phyloP scores from a whole-genome alignment of 1,140 invertebrate species.

The Riptortus pedestris region DNA sequence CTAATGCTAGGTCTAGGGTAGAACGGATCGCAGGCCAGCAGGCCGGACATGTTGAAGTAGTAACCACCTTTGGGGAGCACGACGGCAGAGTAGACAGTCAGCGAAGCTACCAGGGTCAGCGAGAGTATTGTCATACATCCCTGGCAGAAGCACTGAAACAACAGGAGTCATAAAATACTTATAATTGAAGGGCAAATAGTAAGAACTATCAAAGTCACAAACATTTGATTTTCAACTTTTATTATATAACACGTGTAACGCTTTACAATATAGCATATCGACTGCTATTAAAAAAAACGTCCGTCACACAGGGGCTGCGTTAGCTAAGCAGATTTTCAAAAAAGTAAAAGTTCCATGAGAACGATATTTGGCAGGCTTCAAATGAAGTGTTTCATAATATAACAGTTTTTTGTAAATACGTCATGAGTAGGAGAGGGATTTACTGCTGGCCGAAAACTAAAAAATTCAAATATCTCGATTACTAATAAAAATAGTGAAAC shows the following conservation, averaged over 20 bases:
- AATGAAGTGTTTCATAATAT: too few relatives aligned
- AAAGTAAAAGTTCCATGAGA: too few relatives aligned
- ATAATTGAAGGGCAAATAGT: neutral
- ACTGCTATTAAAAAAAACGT: too few relatives aligned
- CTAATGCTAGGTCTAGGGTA: conserved; percentile 61
- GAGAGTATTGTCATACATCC: conserved; percentile 70
- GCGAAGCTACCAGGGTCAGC: conserved; percentile 67
- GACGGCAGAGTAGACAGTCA: conserved; percentile 65
- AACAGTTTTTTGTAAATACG: too few relatives aligned
- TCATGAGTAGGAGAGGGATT: too few relatives aligned
- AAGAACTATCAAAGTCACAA: neutral
- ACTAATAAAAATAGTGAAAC: too few relatives aligned
- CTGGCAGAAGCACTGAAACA: conserved; percentile 41
- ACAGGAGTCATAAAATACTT: conserved; percentile 3
- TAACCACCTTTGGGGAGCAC: conserved; percentile 69
- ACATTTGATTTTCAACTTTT: neutral
- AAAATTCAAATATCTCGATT: too few relatives aligned
- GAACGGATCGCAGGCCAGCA: conserved; percentile 76
- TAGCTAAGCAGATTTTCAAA: too few relatives aligned
- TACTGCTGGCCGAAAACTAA: too few relatives aligned
- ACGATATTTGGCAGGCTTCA: too few relatives aligned
- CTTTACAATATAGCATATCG: too few relatives aligned
- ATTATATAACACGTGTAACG: neutral
- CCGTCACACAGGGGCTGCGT: too few relatives aligned
- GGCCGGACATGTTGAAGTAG: conserved; percentile 72